phyloP scores from a whole-genome alignment of 2,888 invertebrate species.

The Taphrorychus bicolor region DNA sequence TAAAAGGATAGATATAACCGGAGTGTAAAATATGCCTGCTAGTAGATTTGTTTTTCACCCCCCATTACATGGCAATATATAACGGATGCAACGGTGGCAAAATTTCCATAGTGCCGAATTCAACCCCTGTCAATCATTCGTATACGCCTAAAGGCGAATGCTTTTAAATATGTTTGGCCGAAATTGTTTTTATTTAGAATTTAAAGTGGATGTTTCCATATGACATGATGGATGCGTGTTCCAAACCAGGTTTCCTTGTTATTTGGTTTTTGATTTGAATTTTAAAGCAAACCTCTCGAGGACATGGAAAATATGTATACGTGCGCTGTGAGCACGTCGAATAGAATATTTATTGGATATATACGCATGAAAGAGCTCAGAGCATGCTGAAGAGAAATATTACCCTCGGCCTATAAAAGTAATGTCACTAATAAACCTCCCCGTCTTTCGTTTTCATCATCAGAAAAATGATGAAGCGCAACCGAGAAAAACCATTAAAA shows the following conservation, averaged over 20 bases:
- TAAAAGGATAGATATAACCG: not conserved
- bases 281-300: constrained; percentile 49
- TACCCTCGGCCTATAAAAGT: constrained; percentile 20
- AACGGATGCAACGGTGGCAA: constrained; percentile 32
- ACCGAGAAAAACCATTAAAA: constrained; percentile 40
- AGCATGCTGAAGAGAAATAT: constrained; percentile 4
- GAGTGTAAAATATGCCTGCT: constrained; percentile 10
- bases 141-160: constrained; percentile 55
- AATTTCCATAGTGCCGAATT: constrained; percentile 42
- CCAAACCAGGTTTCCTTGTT: constrained; percentile 58
- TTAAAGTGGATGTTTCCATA: constrained; percentile 59
- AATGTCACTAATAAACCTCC: constrained; percentile 28
- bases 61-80: constrained; percentile 36
- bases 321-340: constrained; percentile 9
- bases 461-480: constrained; percentile 32
- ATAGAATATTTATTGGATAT: constrained; percentile 24
- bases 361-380: constrained; percentile 1
- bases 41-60: constrained; percentile 23
- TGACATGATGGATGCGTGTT: constrained; percentile 59
- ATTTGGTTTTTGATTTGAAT: constrained; percentile 59
- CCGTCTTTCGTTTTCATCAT: constrained; percentile 27
- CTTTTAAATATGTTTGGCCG: constrained; percentile 60
- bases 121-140: constrained; percentile 59
- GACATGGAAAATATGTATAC: constrained; percentile 31
- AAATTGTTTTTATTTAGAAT: constrained; percentile 62